Evolutionary conservation across 2,113 vertebrate species (phyloP).

Genomic region (Tragelaphus strepsiceros): DNA sequence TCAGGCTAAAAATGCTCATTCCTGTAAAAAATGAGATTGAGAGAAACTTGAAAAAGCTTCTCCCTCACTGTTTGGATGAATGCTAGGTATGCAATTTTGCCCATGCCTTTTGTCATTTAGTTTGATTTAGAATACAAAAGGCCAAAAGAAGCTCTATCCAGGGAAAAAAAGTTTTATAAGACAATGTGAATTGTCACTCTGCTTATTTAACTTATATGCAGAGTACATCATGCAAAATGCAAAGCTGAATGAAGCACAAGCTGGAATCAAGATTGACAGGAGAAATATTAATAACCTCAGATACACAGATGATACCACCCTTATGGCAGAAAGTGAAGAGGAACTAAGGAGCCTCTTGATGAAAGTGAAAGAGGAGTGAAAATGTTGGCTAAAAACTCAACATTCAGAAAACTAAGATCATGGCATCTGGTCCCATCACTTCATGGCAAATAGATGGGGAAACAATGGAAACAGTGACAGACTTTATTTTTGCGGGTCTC

Average conservation of each 20-base stretch:
- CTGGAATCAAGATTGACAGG: neutral
- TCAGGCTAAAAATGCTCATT: neutral
- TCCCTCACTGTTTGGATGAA: neutral
- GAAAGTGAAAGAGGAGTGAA: neutral
- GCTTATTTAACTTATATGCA: neutral
- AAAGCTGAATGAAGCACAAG: neutral
- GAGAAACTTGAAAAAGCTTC: neutral
- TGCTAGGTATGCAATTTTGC: neutral
- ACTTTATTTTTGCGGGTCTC: neutral
- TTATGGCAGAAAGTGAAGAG: neutral
- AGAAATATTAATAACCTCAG: neutral
- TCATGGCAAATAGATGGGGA: neutral
- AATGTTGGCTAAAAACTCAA: neutral
- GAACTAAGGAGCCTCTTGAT: neutral
- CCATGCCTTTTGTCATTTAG: neutral
- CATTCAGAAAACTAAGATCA: neutral
- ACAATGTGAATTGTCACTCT: neutral
- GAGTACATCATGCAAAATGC: neutral
- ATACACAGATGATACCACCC: neutral
- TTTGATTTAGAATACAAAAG: neutral
- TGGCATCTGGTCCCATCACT: neutral
- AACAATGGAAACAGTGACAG: neutral
- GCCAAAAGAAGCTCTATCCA: neutral
- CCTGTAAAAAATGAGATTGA: neutral
- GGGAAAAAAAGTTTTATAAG: neutral